Evolutionary conservation across 2,888 invertebrate genomes (phyloP).

Genomic region (Chalcosyrphus nemorum): DNA sequence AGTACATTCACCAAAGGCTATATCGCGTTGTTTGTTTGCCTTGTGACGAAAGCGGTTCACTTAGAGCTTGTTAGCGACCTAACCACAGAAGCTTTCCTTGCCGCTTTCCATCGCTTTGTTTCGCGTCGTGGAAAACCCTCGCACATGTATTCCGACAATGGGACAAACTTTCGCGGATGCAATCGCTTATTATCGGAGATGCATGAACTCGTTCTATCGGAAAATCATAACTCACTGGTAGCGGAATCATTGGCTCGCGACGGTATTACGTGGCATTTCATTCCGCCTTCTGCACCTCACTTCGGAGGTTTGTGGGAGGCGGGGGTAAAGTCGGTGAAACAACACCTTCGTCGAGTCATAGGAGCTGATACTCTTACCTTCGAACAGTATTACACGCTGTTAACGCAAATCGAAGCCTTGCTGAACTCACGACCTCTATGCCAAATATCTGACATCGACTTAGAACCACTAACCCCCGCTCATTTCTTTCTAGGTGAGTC

Average conservation of each 20-base stretch:
- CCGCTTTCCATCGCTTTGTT: too few species aligned
- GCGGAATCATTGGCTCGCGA: conserved; percentile 40
- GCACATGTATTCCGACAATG: conserved; percentile 44
- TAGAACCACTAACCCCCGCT: conserved; percentile 20
- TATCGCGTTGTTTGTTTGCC: conserved; percentile 40
- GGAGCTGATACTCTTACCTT: not conserved
- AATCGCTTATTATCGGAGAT: conserved; percentile 24
- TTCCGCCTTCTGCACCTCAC: conserved; percentile 52
- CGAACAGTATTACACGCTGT: conserved; percentile 18
- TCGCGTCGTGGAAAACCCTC: conserved; percentile 43
- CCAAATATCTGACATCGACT: conserved; percentile 9
- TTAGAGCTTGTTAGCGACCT: conserved; percentile 53
- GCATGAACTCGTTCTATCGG: conserved; percentile 16
- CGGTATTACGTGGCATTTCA: conserved; percentile 57
- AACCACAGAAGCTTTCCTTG: conserved; percentile 27
- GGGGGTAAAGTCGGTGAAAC: conserved; percentile 31
- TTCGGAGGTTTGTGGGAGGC: conserved; percentile 64
- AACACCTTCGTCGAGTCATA: conserved; percentile 18
- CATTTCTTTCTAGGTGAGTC: conserved; percentile 13
- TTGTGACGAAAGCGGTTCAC: conserved; percentile 40
- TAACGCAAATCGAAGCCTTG: conserved; percentile 24
- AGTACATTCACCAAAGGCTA: conserved; percentile 25
- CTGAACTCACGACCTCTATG: conserved; percentile 28
- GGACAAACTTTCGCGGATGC: conserved; percentile 49
- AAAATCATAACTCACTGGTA: conserved; percentile 12